Conservation (phyloP, 2,797 vertebrate species). For the Rhyacichthys aspro region DNA sequence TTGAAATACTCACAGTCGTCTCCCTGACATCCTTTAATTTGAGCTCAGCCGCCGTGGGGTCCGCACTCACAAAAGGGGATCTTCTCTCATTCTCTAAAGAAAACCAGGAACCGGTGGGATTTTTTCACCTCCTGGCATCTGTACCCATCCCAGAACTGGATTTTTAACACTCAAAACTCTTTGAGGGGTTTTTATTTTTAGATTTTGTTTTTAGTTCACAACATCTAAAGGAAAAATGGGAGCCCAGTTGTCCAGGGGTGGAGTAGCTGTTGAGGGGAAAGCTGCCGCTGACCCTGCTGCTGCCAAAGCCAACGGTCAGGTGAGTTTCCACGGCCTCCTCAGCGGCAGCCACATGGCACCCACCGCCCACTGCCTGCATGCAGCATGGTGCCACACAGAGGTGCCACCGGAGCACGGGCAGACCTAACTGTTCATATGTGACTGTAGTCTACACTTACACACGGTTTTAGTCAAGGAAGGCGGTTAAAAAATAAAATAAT, state of each 20-base stretch:
- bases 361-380: conserved; percentile 60
- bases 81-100: conserved; percentile 31
- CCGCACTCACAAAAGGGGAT: conserved; percentile 29
- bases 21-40: conserved; percentile 72
- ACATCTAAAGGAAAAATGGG: conserved; percentile 81
- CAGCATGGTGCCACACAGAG: conserved; percentile 8
- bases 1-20: conserved; percentile 74
- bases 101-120: conserved; percentile 43
- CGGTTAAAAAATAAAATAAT: not conserved
- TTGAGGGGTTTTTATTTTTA: conserved; percentile 64
- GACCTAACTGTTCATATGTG: not conserved
- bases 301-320: conserved; percentile 91
- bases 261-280: conserved; percentile 82
- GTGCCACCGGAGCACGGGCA: conserved; percentile 12
- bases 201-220: conserved; percentile 58
- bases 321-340: conserved; percentile 63
- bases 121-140: conserved; percentile 49
- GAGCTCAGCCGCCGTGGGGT: conserved; percentile 68
- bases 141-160: conserved; percentile 59
- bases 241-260: conserved; percentile 89
- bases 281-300: conserved; percentile 78
- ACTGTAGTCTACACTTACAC: not conserved
- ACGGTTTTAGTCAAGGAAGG: too few relatives aligned
- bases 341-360: conserved; percentile 68
- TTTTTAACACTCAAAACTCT: conserved; percentile 56